Conservation (phyloP, 2,888 invertebrate genomes). For the Hartigia nigra region DNA sequence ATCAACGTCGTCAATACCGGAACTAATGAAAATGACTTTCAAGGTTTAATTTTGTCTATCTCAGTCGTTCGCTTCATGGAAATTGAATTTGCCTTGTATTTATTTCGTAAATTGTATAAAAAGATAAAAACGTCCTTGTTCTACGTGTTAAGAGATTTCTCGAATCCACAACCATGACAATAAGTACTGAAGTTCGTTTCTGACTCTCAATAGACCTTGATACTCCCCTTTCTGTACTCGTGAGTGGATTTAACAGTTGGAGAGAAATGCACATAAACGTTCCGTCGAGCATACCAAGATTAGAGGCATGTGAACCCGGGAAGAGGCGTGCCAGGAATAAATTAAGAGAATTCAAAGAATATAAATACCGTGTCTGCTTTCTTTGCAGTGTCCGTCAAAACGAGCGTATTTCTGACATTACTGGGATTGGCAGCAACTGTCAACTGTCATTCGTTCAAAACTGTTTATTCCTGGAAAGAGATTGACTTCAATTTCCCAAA, state of each 20-base stretch:
- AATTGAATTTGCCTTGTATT: neutral
- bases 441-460: constrained; percentile 43
- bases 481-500: constrained; percentile 58
- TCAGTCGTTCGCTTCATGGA: neutral
- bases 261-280: neutral
- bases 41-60: neutral
- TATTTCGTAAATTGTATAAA: neutral
- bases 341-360: neutral
- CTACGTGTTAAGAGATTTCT: neutral
- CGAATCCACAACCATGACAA: neutral
- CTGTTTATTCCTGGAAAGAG: constrained; percentile 53
- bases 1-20: neutral
- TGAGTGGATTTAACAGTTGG: neutral
- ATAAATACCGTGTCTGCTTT: neutral
- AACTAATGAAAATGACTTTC: neutral
- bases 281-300: neutral
- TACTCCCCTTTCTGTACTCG: neutral
- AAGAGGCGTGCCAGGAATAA: neutral
- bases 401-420: constrained; percentile 27
- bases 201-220: neutral
- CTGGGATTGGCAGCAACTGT: constrained; percentile 38
- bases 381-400: neutral
- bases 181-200: neutral
- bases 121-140: neutral
- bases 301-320: neutral